Evolutionary conservation across 2,113 vertebrate genomes (phyloP).

Genomic region (Nothoprocta perdicaria): DNA sequence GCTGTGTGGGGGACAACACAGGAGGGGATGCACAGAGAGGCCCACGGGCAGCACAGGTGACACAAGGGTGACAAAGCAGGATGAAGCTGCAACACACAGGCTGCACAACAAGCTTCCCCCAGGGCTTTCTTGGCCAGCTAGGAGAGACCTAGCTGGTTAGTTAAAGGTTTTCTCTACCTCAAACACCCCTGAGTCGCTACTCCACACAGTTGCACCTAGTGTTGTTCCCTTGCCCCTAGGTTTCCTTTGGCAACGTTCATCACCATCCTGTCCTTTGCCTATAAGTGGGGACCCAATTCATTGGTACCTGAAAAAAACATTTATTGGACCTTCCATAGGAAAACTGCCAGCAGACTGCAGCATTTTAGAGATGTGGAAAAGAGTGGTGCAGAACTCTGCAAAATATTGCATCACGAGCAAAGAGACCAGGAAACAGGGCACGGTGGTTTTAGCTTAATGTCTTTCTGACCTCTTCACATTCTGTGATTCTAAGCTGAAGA

Average conservation of each 20-base stretch:
- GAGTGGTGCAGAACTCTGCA: neutral
- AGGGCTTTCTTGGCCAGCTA: neutral
- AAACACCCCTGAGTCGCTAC: neutral
- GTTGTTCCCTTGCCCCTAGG: neutral
- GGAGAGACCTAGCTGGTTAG: neutral
- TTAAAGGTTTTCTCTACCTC: neutral
- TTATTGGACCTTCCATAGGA: neutral
- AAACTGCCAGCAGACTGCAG: neutral
- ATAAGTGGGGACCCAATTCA: neutral
- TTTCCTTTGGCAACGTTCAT: neutral
- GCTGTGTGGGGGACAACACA: neutral
- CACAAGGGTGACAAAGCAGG: neutral
- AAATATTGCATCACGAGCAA: neutral
- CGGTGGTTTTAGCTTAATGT: neutral
- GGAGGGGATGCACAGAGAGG: neutral
- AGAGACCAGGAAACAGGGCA: neutral
- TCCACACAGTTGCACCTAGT: neutral
- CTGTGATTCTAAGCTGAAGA: neutral
- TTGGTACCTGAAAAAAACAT: constrained; percentile 31
- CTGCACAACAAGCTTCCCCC: neutral
- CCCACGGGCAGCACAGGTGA: constrained; percentile 10
- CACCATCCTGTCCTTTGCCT: neutral
- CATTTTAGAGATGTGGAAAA: neutral
- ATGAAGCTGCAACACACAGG: neutral
- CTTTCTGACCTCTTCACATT: neutral